Conservation (phyloP, 2,113 vertebrate genomes). For the Siphamia tubifer region DNA sequence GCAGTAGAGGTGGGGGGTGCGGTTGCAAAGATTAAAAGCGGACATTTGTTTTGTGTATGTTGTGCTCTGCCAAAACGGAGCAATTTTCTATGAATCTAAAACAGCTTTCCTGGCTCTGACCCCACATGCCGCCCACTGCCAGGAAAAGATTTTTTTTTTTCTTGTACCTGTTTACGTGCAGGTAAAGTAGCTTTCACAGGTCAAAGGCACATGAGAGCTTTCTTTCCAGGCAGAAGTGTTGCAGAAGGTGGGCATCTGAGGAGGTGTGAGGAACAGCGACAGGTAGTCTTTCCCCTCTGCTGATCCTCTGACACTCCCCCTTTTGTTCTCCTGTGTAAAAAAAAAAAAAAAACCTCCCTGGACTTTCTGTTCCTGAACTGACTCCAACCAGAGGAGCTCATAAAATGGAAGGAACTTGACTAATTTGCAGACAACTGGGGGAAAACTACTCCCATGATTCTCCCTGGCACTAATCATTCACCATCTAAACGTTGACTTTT, state of each 20-base stretch:
- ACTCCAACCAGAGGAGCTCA: constrained; percentile 27
- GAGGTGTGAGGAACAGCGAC: not conserved
- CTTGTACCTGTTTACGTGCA: constrained; percentile 73
- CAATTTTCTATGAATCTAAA: constrained; percentile 77
- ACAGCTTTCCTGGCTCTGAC: constrained; percentile 74
- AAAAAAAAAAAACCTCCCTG: not conserved
- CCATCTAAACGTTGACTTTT: not conserved
- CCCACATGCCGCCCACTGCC: constrained; percentile 43
- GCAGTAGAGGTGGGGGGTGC: constrained; percentile 14
- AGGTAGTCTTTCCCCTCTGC: constrained; percentile 16
- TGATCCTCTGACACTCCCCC: not conserved
- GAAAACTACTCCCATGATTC: constrained; percentile 38
- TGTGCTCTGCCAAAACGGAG: constrained; percentile 61
- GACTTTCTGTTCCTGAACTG: constrained; percentile 18
- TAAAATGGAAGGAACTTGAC: constrained; percentile 61
- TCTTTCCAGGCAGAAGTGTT: constrained; percentile 47
- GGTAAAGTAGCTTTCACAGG: constrained; percentile 63
- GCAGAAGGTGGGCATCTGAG: not conserved
- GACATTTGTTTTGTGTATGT: constrained; percentile 72
- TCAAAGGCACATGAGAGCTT: constrained; percentile 49
- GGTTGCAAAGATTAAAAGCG: constrained; percentile 67
- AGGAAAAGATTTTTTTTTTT: constrained; percentile 61
- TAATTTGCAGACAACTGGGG: constrained; percentile 51
- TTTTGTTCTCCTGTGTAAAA: constrained; percentile 4
- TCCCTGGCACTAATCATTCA: constrained; percentile 30